Base-by-base conservation (phyloP, 2,888 invertebrate species). In the Polietes domitor region DNA sequence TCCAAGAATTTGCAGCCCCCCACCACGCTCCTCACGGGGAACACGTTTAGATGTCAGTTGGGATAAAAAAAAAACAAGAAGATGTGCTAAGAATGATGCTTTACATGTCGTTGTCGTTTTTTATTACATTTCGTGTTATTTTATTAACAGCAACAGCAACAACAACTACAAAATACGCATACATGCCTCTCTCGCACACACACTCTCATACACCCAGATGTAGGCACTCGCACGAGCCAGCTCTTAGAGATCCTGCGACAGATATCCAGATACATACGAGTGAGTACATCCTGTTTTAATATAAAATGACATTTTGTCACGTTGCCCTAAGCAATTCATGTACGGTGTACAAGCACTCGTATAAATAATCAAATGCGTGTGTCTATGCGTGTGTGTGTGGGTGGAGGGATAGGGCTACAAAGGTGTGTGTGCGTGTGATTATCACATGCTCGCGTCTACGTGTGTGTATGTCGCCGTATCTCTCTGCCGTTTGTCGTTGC, bases 241-340 rank as follows among this genome's bases (percentile, higher is more conserved):
- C n/a, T n/a, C n/a, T n/a, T 12, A 47, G 15, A 47, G 15, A 47
- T 32, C 47, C 47, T 47, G 47, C 15, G n/a, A 47, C 15, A 47
- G 15, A 10, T n/a, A 47, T 47, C 15, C 12, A n/a, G n/a, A n/a
- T n/a, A n/a, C n/a, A n/a, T n/a, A n/a, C n/a, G n/a, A n/a, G n/a
- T 12, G n/a, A 47, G 47, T 47, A 47, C 21, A 21, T 61, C 37
- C 68, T 21, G 37, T 26, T 37, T 43, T 70, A 73, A 77, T 70
- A 73, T 47, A 68, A 77, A 58, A 24, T 81, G 77, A 53, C 68
- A 73, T 77, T 73, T 68, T 81, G 81, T 81, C 81, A 81, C 77
- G 81, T 81, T 81, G 77, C 55, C 77, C 21, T 37, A 41, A 71
- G 80, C 19, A 71, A 77, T 68, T 70, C 61, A 50, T 26, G 55